These are phyloP conservation scores for Chiridota heheva DNA, from an alignment of 35 echinoderm and acorn worm species.

Conservation along the genomic window DNA sequence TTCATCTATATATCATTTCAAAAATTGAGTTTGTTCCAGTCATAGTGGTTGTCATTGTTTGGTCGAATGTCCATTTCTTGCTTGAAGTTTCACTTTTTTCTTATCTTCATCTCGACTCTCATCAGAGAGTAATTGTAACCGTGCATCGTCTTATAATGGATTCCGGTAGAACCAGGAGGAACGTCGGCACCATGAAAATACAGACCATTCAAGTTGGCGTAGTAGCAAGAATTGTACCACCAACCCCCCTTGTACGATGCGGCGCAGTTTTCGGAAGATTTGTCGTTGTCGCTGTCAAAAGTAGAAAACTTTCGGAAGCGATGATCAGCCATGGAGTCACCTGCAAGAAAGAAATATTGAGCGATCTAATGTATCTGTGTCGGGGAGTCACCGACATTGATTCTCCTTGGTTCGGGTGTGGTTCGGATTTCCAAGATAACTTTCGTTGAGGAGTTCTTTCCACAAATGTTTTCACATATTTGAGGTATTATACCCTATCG, in stretches of 20 bases:
- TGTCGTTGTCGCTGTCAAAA: slow-evolving; percentile 46
- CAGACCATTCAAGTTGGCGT: slow-evolving; percentile 29
- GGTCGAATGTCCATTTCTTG: no score
- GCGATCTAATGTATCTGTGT: neutral
- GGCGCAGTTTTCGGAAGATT: slow-evolving; percentile 23
- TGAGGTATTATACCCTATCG: no score
- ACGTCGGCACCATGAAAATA: slow-evolving; percentile 10
- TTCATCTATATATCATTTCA: no score
- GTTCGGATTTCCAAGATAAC: no score
- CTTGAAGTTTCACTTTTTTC: neutral
- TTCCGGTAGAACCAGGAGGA: neutral
- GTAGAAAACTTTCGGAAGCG: slow-evolving; percentile 23
- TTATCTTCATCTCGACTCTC: neutral
- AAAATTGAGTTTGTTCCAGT: no score
- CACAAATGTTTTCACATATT: no score
- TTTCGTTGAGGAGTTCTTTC: no score
- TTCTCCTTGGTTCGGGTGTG: no score
- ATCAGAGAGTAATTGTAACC: neutral
- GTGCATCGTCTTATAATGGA: neutral
- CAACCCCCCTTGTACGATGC: slow-evolving; percentile 24
- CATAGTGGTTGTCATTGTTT: no score
- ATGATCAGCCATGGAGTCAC: slow-evolving; percentile 29
- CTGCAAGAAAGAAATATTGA: slow-evolving; percentile 9
- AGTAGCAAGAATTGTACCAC: slow-evolving; percentile 46
- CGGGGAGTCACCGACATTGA: no score